Base-by-base conservation (phyloP, 2,888 invertebrate species). In the Polia nebulosa region DNA sequence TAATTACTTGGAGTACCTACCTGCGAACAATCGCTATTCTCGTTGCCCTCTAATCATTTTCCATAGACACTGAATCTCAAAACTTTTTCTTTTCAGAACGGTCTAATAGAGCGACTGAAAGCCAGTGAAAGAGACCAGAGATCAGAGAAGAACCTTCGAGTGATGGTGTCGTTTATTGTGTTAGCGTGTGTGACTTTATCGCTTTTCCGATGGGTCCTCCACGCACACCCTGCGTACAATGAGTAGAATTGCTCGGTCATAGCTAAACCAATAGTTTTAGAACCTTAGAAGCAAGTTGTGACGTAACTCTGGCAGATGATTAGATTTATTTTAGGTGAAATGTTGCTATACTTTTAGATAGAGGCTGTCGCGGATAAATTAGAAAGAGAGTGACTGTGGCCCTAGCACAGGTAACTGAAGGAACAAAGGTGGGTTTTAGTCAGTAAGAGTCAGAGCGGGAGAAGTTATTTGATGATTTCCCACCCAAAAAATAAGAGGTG, bases 71-170 rank as follows among this genome's bases (percentile, higher is more conserved):
- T 72, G 32, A 41, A 62, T 25, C 2, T n/a, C 7, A 5, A 56
- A 22, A 11, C 4, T 15, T 70, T 71, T 65, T 76, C 72, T 70
- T 94, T 93, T 64, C 91, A 96, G 96, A 92, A 91, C 51, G 96
- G 96, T 1, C 84, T 96, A 39, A 91, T 95, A 58, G 95, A 95
- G 56, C 88, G 95, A 9, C 88, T 96, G 41, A 92, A 92, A 5
- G 92, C 91, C 47, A 94, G 95, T 77, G 95, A 96, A 74, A 88
- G 93, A 4, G 95, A 95, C 82, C 94, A 93, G 63, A 87, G 91
- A 22, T 92, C 94, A 0, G 94, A 94, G 82, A 94, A 92, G 77
- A 94, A 91, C 52, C 89, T 94, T 3, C 90, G 92, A 34, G 90
- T 95, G 22, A 90, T 95, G 88, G 86, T 95, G 44, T 89, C 91